phyloP scores from a whole-genome alignment of 1,140 invertebrate genomes.

The Patella vulgata region DNA sequence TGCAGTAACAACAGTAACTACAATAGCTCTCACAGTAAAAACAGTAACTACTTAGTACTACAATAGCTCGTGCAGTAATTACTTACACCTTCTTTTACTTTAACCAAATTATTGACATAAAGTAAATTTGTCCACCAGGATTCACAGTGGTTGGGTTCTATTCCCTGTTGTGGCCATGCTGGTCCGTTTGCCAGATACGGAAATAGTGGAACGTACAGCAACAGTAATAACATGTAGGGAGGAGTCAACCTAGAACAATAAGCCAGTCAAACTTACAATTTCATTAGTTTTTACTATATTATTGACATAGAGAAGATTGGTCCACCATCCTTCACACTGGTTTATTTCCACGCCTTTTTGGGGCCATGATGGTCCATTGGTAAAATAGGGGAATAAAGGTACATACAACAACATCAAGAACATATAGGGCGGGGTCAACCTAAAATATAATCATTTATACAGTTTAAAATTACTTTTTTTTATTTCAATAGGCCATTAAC shows the following conservation, averaged over 20 bases:
- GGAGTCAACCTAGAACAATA: constrained; percentile 51
- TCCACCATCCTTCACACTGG: constrained; percentile 81
- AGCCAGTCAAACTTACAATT: not conserved
- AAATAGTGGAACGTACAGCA: constrained; percentile 48
- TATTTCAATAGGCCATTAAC: no score
- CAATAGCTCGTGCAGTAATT: no score
- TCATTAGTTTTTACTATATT: constrained; percentile 74
- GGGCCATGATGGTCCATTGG: constrained; percentile 69
- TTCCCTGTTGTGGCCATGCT: constrained; percentile 36
- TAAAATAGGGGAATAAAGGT: constrained; percentile 75
- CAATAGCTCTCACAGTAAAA: no score
- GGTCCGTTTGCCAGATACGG: constrained; percentile 57
- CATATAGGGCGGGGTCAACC: constrained; percentile 83
- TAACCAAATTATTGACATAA: constrained; percentile 84
- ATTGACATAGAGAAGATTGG: constrained; percentile 83
- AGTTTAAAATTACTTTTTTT: no score
- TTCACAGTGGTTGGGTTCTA: constrained; percentile 66
- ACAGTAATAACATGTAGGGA: constrained; percentile 50
- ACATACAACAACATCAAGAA: constrained; percentile 79
- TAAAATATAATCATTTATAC: no score
- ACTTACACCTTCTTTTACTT: constrained; percentile 67
- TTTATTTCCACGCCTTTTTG: constrained; percentile 26
- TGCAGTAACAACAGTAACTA: constrained; percentile 1
- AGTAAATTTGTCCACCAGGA: constrained; percentile 87
- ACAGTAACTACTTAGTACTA: no score